Conservation (phyloP, 30 jellyfish, hydroid and myxozoan species). For the Mastigias papua region DNA sequence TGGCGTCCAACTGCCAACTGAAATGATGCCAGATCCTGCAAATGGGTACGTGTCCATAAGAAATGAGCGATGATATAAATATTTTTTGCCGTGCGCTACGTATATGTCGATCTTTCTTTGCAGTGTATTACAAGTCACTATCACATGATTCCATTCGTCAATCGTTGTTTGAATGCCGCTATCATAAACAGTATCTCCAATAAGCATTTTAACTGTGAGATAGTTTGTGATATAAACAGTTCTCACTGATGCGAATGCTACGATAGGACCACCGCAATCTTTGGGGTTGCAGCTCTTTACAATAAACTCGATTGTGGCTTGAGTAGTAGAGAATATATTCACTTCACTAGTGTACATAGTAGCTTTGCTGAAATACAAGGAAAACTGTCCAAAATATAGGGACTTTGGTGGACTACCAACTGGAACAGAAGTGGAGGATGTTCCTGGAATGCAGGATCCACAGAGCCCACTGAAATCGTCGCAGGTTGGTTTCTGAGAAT, state of each 20-base stretch:
- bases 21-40: conserved; percentile 26
- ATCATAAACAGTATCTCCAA: conserved; percentile 40
- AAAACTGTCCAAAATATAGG: conserved; percentile 21
- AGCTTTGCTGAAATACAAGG: conserved; percentile 48
- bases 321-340: conserved; percentile 17
- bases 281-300: conserved; percentile 53
- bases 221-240: conserved; percentile 47
- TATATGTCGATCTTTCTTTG: conserved; percentile 25
- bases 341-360: conserved; percentile 46
- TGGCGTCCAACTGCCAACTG: conserved; percentile 75
- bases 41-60: conserved; percentile 10
- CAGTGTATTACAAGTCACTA: conserved; percentile 15
- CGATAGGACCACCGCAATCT: conserved; percentile 65
- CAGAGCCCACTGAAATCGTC: conserved; percentile 35
- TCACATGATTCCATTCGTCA: conserved; percentile 58
- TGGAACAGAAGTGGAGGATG: background rate
- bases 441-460: conserved; percentile 55
- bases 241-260: conserved; percentile 15
- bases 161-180: conserved; percentile 36
- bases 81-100: background rate
- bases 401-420: background rate
- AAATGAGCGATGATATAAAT: conserved; percentile 51
- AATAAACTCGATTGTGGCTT: conserved; percentile 48
- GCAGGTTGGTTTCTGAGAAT: conserved; percentile 17
- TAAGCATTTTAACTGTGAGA: conserved; percentile 26